Evolutionary conservation across 2,888 invertebrate genomes (phyloP), one percentile per base, ranked within the genome.

Genomic region (Apamea monoglypha): DNA sequence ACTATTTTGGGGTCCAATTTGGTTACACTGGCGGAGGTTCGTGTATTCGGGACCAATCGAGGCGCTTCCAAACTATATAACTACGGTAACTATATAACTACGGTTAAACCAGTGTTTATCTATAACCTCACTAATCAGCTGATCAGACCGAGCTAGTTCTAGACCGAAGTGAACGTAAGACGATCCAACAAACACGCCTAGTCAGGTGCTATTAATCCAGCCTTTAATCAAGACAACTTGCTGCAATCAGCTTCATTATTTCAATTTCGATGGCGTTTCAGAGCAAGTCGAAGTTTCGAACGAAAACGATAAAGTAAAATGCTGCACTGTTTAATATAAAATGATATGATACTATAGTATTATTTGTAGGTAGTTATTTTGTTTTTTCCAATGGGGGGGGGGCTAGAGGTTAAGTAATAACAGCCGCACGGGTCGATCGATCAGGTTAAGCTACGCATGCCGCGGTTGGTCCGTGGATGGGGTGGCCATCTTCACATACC

Each of bases 181-280:
- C 70, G 84, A 68, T 87, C 73, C 73, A 61, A 81, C 87, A 86
- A 84, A 86, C 81, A 84, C 59, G 89, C 80, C 87, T 85, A 93
- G 90, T 92, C 92, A 92, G 91, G 90, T 93, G 91, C 87, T 91
- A 91, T 88, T 93, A 92, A 94, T 91, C 87, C 86, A 82, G 87
- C 93, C 94, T 94, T 94, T 95, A 95, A 95, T 94, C 94, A 94
- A 92, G 92, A 91, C 89, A 89, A 90, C 83, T 88, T 91, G 86
- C 86, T 91, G 91, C 92, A 93, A 93, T 93, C 92, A 91, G 90
- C 88, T 91, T 91, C 90, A 93, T 92, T 92, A 93, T 92, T 90
- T 91, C 90, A 90, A 88, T 91, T 89, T 90, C 86, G 89, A 89
- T 91, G 75, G 78, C 83, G 44, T 80, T 40, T 85, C 72, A 66